These are phyloP conservation scores for Telenomus remus DNA, from an alignment of 1,140 invertebrate species.

Conservation along the genomic window DNA sequence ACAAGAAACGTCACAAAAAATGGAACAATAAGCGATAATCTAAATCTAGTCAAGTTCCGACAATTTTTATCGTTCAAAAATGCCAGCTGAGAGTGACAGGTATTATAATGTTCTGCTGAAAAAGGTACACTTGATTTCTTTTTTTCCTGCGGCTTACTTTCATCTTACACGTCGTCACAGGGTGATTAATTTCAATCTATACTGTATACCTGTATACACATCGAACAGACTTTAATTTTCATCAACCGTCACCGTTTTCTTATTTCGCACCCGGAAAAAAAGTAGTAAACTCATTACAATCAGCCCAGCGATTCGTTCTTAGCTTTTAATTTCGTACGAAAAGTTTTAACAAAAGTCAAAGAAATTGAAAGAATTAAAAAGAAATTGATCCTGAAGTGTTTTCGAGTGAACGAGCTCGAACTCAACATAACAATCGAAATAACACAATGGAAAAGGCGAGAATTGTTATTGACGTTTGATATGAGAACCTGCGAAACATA, in stretches of 20 bases:
- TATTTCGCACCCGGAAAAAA: no score
- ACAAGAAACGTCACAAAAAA: background rate
- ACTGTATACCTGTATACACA: no score
- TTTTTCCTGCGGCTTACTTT: background rate
- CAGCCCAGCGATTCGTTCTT: no score
- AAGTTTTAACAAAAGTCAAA: no score
- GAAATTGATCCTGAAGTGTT: no score
- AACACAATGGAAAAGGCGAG: background rate
- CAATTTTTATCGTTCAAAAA: constrained; percentile 25
- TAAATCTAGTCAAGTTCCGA: constrained; percentile 17
- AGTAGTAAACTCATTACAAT: no score
- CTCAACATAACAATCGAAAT: background rate
- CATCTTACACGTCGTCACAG: constrained; percentile 3
- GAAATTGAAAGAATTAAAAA: no score
- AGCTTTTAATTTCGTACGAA: no score
- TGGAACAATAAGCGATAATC: constrained; percentile 22
- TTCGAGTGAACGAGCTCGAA: background rate
- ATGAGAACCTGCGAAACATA: background rate
- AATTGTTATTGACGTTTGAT: background rate
- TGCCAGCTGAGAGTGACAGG: constrained; percentile 6
- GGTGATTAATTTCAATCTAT: no score
- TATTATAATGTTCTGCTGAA: constrained; percentile 13
- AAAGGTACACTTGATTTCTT: constrained; percentile 11
- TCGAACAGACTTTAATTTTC: no score
- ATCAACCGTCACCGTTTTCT: no score